Evolutionary conservation across 2,113 vertebrate species (phyloP).

Genomic region (Morone saxatilis): DNA sequence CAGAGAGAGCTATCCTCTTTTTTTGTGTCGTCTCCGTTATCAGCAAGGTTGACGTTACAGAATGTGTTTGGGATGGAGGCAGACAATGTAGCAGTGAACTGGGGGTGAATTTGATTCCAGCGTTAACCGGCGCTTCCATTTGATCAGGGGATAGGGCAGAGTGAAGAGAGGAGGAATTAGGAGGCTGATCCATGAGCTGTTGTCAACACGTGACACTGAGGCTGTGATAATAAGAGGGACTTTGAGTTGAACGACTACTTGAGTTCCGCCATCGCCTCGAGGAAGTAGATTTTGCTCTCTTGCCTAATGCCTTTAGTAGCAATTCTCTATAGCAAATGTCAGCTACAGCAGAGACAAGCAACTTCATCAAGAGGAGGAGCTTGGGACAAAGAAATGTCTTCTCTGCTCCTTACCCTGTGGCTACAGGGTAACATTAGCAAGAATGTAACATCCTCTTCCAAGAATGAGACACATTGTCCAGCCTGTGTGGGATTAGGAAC

Average conservation of each 20-base stretch:
- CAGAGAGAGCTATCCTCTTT: not conserved
- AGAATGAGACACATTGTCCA: slow-evolving; percentile 74
- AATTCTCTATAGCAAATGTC: slow-evolving; percentile 42
- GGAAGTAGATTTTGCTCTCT: slow-evolving; percentile 41
- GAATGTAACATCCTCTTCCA: slow-evolving; percentile 72
- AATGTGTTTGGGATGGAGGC: not conserved
- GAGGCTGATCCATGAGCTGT: not conserved
- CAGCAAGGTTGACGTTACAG: not conserved
- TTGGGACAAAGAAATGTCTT: slow-evolving; percentile 77
- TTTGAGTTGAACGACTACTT: slow-evolving; percentile 37
- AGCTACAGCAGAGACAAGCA: slow-evolving; percentile 47
- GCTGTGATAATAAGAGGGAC: slow-evolving; percentile 7
- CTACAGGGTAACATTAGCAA: slow-evolving; percentile 69
- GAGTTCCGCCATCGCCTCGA: slow-evolving; percentile 42
- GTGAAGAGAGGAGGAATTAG: not conserved
- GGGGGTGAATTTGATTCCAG: not conserved
- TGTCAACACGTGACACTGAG: not conserved
- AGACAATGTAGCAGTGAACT: not conserved
- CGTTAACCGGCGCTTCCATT: not conserved
- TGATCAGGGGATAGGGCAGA: not conserved
- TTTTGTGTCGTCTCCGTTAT: not conserved
- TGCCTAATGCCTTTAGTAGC: slow-evolving; percentile 45
- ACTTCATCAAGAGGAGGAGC: slow-evolving; percentile 58
- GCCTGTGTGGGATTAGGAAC: slow-evolving; percentile 62
- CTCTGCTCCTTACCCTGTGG: slow-evolving; percentile 70